These are phyloP conservation scores for Castor canadensis DNA, from an alignment of 2,113 vertebrate genomes.

Conservation along the genomic window DNA sequence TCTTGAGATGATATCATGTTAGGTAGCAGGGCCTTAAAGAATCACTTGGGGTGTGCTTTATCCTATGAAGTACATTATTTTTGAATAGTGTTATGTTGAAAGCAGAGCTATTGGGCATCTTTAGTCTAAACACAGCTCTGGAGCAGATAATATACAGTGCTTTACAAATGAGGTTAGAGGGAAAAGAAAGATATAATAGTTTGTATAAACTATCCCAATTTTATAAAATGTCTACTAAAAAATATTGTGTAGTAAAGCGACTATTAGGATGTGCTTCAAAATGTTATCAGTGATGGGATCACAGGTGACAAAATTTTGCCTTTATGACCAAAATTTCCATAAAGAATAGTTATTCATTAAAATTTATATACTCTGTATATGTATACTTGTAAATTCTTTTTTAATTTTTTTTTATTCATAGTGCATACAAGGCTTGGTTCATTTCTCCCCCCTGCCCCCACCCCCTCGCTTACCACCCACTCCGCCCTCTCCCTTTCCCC, in stretches of 20 bases:
- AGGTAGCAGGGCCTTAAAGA: not conserved
- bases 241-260: not conserved
- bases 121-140: not conserved
- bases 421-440: too few species aligned
- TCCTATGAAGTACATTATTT: not conserved
- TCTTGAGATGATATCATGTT: not conserved
- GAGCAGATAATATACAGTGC: not conserved
- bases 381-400: not conserved
- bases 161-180: not conserved
- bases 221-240: conserved; percentile 41
- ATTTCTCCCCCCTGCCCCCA: too few species aligned
- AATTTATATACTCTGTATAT: not conserved
- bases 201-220: not conserved
- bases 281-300: not conserved
- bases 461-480: too few species aligned
- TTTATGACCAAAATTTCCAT: not conserved
- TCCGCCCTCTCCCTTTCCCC: too few species aligned
- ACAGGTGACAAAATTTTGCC: not conserved
- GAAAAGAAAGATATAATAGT: not conserved
- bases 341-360: not conserved
- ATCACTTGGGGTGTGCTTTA: not conserved
- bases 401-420: not conserved
- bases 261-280: not conserved
- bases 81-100: not conserved
- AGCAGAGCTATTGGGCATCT: not conserved